phyloP scores from a whole-genome alignment of 2,797 vertebrate genomes.

The Artibeus jamaicensis region DNA sequence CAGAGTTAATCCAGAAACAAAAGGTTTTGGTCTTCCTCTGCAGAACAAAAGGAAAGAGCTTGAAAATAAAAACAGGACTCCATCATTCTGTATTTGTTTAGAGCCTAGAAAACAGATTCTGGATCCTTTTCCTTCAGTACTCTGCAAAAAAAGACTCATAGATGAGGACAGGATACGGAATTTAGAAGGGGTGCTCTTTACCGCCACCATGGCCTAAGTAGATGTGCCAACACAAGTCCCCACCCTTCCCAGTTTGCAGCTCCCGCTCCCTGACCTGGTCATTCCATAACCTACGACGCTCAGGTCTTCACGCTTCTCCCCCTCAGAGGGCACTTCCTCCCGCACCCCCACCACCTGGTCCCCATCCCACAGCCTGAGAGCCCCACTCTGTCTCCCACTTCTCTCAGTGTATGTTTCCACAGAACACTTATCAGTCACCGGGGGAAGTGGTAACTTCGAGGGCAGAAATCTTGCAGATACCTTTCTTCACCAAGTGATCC shows the following conservation, averaged over 20 bases:
- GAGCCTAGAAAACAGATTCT: not conserved
- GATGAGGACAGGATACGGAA: not conserved
- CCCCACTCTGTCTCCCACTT: not conserved
- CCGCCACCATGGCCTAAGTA: not conserved
- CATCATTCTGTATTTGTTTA: not conserved
- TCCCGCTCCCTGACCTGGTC: not conserved
- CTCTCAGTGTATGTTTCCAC: not conserved
- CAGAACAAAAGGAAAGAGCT: constrained; percentile 11
- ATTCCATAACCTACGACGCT: not conserved
- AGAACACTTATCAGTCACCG: not conserved
- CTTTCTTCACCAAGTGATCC: not conserved
- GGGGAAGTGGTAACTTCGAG: not conserved
- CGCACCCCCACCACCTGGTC: not conserved
- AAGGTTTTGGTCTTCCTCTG: not conserved
- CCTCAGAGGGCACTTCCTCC: not conserved
- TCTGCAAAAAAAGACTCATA: not conserved
- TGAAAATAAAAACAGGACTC: not conserved
- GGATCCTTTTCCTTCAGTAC: not conserved
- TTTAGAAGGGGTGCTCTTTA: not conserved
- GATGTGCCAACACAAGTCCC: not conserved
- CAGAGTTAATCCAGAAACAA: not conserved
- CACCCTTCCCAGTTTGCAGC: not conserved
- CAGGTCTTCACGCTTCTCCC: not conserved
- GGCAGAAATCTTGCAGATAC: not conserved
- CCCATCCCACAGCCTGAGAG: no score